Evolutionary conservation across 2,113 vertebrate species (phyloP).

Genomic region (Bombycilla garrulus): DNA sequence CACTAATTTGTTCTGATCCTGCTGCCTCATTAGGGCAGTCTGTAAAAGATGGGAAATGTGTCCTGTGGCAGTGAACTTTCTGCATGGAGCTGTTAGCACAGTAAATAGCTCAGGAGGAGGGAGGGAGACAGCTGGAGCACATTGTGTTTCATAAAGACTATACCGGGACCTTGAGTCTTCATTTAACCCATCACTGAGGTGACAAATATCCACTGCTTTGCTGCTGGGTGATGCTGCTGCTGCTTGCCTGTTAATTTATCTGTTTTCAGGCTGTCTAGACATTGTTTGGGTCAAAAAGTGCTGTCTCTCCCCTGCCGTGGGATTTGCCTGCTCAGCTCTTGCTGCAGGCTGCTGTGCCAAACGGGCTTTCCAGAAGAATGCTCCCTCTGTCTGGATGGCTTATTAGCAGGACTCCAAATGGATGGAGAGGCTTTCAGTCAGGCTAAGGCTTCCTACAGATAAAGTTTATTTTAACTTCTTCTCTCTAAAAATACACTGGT

Average conservation of each 20-base stretch:
- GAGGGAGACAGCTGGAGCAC: constrained; percentile 40
- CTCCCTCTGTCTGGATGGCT: constrained; percentile 55
- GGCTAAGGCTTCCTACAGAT: constrained; percentile 69
- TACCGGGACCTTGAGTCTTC: constrained; percentile 55
- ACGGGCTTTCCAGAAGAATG: constrained; percentile 60
- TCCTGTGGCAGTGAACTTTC: constrained; percentile 32
- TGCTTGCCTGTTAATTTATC: constrained; percentile 73
- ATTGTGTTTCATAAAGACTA: constrained; percentile 57
- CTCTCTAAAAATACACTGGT: constrained; percentile 57
- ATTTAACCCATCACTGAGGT: constrained; percentile 63
- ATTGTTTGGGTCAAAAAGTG: constrained; percentile 72
- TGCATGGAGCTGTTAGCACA: constrained; percentile 49
- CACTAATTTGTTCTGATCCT: constrained; percentile 68
- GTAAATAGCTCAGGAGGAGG: constrained; percentile 46
- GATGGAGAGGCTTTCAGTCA: constrained; percentile 54
- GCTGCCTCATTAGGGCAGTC: constrained; percentile 58
- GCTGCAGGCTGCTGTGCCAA: constrained; percentile 51
- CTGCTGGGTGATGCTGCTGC: constrained; percentile 65
- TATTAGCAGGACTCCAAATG: constrained; percentile 51
- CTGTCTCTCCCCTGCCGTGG: constrained; percentile 57
- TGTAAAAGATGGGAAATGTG: constrained; percentile 13
- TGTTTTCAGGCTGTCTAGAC: constrained; percentile 79
- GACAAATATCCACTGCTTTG: constrained; percentile 62
- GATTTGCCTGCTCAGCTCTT: constrained; percentile 62
- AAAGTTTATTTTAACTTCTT: constrained; percentile 71